Evolutionary conservation across 2,797 vertebrate species (phyloP), one percentile per base, ranked within the genome.

Genomic region (Coendou prehensilis): DNA sequence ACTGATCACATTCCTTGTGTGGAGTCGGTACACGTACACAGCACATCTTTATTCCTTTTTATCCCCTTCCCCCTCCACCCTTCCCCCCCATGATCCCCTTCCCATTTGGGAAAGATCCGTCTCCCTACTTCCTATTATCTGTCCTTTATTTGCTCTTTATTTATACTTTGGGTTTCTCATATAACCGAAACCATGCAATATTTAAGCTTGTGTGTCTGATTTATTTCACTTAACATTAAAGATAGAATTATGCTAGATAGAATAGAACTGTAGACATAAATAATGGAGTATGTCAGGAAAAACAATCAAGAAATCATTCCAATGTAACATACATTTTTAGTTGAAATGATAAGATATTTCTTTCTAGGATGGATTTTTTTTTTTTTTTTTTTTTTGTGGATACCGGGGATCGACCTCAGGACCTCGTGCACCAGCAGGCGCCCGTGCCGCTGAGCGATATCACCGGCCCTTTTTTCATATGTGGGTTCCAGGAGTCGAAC

Each of bases 221-320:
- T 17, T 50, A 76, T 50, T 30, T 76, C 73, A 14, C 23, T 91
- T 87, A 88, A 87, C 52, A 28, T 64, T 64, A 11, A 45, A 20
- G 8, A 15, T 90, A 41, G 33, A 57, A 94, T 90, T 92, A 71
- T 20, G 52, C 52, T 93, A 41, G 57, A 82, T 23, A 86, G 26
- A 96, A 61, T 59, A 9, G 30, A 75, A 37, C 67, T 87, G 52
- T 4, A 84, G 64, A 87, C 59, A 41, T n/a, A 76, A 61, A 79
- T 93, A 59, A 89, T 22, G 20, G n/a, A 83, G 33, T 1, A 71
- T 47, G 6, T 80, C 71, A 91, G 75, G 30, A 91, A 96, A 97
- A 89, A 78, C 22, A 63, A 59, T 45, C n/a, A 57, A 86, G 61
- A 88, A 59, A 91, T 85, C 64, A 56, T 83, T 6, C 64, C 84